Evolutionary conservation across 2,888 invertebrate genomes (phyloP), one percentile per base, ranked within the genome.

Genomic region (Morinoia aosen): DNA sequence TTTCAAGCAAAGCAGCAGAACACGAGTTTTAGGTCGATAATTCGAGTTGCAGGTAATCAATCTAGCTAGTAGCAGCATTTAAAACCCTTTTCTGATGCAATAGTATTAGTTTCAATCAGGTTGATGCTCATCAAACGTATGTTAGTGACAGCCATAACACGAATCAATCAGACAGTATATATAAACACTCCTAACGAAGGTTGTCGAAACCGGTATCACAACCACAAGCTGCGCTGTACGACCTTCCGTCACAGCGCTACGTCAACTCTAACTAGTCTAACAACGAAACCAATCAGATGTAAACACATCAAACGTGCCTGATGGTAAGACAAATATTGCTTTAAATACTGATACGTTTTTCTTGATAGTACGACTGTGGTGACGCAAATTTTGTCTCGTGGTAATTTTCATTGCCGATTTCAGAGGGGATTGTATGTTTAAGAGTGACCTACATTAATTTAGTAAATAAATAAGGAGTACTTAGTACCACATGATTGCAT

Each of bases 291-390:
- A 90, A 90, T 90, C 90, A 90, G 40, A 90, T 90, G 90, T 90
- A 90, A 90, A 90, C 90, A 90, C 90, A 90, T 90, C 12, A 90
- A 90, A 40, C 90, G 16, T 90, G 12, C 90, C 90, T 48, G 40
- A 90, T 12, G 48, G 48, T 48, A 40, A 90, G 12, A 90, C 10
- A 90, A 90, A 40, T 40, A 48, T 90, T 90, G 90, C 90, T 90
- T 48, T 40, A 90, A 90, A 90, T 33, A 12, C 88, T 33, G 12
- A 12, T 19, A 88, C 88, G 88, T 61, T 61, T 61, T 61, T 8
- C 12, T 61, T 12, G 12, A 61, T 16, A n/a, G 19, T 61, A 61
- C 19, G 61, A 48, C 5, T 48, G 19, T 8, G 1, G 8, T 8
- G 5, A 16, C 19, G 8, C 61, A 61, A 19, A 61, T 16, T 61